A percentile compares a stretch with the other conserved stretches of the same genome.
Conservation (phyloP, 2,888 invertebrate genomes). For the Sisyra nigra region DNA sequence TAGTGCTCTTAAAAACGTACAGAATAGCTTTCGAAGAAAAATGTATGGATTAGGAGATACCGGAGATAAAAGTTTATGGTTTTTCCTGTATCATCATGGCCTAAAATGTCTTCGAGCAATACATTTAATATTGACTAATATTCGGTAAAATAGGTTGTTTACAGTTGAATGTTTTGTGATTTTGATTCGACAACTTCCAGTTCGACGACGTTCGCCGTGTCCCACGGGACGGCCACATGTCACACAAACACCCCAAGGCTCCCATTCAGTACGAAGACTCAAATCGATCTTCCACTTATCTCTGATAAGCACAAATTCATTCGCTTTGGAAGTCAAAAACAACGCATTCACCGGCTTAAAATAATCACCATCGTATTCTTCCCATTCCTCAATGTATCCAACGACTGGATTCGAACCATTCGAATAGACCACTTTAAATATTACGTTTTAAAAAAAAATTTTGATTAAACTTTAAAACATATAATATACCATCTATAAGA, state of each 20-base stretch:
- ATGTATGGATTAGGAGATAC: too few species aligned
- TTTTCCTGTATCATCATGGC: too few species aligned
- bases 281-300: conserved; percentile 25
- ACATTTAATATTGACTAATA: too few species aligned
- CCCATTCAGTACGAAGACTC: conserved; percentile 34
- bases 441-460: too few species aligned
- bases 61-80: too few species aligned
- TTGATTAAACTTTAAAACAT: too few species aligned
- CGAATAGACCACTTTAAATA: conserved; percentile 1
- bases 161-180: too few species aligned
- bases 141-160: too few species aligned
- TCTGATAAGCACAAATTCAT: conserved; percentile 27
- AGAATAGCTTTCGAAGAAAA: too few species aligned
- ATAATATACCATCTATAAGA: conserved; percentile 30
- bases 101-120: too few species aligned
- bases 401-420: background rate
- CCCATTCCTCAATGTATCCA: conserved; percentile 33
- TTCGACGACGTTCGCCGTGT: conserved; percentile 26
- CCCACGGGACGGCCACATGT: conserved; percentile 26
- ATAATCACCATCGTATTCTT: conserved; percentile 29
- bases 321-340: conserved; percentile 26
- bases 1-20: too few species aligned
- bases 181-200: conserved; percentile 29
- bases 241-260: conserved; percentile 35
- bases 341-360: conserved; percentile 29